Evolutionary conservation across 1,140 invertebrate genomes (phyloP).

Genomic region (Leucophenga varia): DNA sequence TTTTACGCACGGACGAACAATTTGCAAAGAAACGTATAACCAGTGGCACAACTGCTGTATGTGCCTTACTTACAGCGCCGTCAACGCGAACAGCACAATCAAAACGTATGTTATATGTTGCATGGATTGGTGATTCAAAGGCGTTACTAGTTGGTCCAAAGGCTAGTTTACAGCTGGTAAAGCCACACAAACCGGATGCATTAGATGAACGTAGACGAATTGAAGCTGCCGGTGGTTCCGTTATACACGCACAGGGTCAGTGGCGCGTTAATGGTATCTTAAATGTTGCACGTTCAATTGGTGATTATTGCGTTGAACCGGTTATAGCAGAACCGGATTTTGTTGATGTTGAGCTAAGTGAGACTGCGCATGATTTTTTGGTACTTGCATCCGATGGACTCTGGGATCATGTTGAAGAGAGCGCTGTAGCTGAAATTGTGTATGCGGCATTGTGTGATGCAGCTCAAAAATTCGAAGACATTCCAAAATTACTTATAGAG

Average conservation of each 20-base stretch:
- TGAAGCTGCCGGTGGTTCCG: conserved; percentile 36
- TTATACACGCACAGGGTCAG: conserved; percentile 44
- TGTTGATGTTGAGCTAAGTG: conserved; percentile 65
- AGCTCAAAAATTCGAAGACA: conserved; percentile 39
- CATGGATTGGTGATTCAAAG: conserved; percentile 93
- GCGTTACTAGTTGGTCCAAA: conserved; percentile 74
- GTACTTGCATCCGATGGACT: conserved; percentile 91
- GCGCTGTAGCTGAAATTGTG: conserved; percentile 60
- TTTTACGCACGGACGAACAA: conserved; percentile 76
- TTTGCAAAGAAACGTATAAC: conserved; percentile 72
- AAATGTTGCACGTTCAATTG: conserved; percentile 52
- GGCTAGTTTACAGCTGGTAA: conserved; percentile 64
- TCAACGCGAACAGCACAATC: conserved; percentile 64
- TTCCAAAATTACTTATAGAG: conserved; percentile 44
- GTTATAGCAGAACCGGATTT: conserved; percentile 85
- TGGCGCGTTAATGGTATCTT: conserved; percentile 53
- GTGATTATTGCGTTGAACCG: conserved; percentile 59
- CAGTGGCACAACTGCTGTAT: conserved; percentile 85
- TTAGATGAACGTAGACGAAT: conserved; percentile 41
- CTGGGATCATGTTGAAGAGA: conserved; percentile 81
- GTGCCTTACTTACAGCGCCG: conserved; percentile 59
- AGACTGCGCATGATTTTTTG: conserved; percentile 87
- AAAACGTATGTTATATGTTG: conserved; percentile 72
- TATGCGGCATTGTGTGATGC: conserved; percentile 31
- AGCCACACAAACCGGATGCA: conserved; percentile 78